Evolutionary conservation across 2,888 invertebrate genomes (phyloP).

Genomic region (Thelaira solivaga): DNA sequence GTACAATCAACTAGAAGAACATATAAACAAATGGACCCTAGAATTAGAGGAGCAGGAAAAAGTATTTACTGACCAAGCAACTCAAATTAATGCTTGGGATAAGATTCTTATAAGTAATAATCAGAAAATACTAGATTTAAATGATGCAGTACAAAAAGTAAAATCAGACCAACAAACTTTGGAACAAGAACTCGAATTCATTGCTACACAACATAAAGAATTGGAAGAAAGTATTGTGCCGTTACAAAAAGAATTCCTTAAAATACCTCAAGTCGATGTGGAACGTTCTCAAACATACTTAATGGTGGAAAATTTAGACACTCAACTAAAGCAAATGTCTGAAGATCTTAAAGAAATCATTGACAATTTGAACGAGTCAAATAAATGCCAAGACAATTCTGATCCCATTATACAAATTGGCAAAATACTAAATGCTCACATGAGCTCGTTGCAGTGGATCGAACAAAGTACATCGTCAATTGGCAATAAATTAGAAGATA

Average conservation of each 20-base stretch:
- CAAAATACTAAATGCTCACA: constrained; percentile 95
- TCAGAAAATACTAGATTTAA: constrained; percentile 92
- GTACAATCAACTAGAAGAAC: constrained; percentile 92
- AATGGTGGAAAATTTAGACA: constrained; percentile 92
- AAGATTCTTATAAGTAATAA: constrained; percentile 92
- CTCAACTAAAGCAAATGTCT: constrained; percentile 94
- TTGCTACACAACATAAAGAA: constrained; percentile 94
- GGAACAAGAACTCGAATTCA: constrained; percentile 95
- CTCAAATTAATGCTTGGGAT: constrained; percentile 98
- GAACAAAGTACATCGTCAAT: constrained; percentile 89
- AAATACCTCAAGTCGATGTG: constrained; percentile 85
- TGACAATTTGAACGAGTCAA: constrained; percentile 93
- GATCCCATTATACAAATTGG: constrained; percentile 96
- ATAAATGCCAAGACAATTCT: constrained; percentile 87
- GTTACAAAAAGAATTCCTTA: constrained; percentile 87
- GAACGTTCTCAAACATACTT: constrained; percentile 95
- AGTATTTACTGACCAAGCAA: constrained; percentile 94
- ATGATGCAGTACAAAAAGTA: constrained; percentile 91
- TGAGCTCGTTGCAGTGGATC: constrained; percentile 97
- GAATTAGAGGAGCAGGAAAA: constrained; percentile 91
- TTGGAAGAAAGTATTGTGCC: constrained; percentile 91
- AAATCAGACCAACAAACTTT: constrained; percentile 92
- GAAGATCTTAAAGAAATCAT: constrained; percentile 97
- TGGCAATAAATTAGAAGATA: constrained; percentile 87
- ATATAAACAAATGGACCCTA: constrained; percentile 94